Evolutionary conservation across 92 coral and sea anemone species (phyloP), one percentile per base, ranked within the genome.

Genomic region (Paramuricea clavata): DNA sequence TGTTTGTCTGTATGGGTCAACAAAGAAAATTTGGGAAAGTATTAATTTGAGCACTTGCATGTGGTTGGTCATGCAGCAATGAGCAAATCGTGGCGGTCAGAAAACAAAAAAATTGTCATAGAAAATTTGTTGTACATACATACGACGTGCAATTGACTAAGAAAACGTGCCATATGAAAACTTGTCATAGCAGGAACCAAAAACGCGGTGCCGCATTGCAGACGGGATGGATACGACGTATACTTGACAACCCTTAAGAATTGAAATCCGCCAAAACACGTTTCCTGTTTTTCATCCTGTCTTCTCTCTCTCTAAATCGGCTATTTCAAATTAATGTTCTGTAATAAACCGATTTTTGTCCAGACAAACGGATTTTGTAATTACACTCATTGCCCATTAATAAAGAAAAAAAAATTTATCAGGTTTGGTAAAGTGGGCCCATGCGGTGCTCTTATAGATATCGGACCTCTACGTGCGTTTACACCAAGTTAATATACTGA

Each of bases 321-420:
- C 41, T 32, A 28, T 31, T 65, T 65, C 25, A 47, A 65, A 65
- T 65, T 65, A 28, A 27, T 30, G 31, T 19, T 15, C 9, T 65
- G 7, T 54, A 0, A 65, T 65, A 16, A 65, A 33, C 36, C 39
- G 41, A 28, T 65, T 62, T 65, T 31, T 31, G 39, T 65, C 72
- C 21, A 27, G 72, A 65, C 72, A 65, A 65, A 15, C 72, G 41
- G 39, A 28, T 65, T 65, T 65, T 60, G 68, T 21, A 6, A 30
- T 31, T 5, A 28, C 12, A 65, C 28, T 60, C 32, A 8, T 65
- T 33, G 39, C 22, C n/a, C 39, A 28, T 65, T 65, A 2, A 10
- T 12, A 16, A 27, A 15, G 4, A 28, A 27, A 26, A 21, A 12
- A 47, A 17, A 17, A 47, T 6, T 47, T 10, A 47, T 36, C 54